Evolutionary conservation across 2,888 invertebrate genomes (phyloP).

Genomic region (Archaeoteleia sp.): DNA sequence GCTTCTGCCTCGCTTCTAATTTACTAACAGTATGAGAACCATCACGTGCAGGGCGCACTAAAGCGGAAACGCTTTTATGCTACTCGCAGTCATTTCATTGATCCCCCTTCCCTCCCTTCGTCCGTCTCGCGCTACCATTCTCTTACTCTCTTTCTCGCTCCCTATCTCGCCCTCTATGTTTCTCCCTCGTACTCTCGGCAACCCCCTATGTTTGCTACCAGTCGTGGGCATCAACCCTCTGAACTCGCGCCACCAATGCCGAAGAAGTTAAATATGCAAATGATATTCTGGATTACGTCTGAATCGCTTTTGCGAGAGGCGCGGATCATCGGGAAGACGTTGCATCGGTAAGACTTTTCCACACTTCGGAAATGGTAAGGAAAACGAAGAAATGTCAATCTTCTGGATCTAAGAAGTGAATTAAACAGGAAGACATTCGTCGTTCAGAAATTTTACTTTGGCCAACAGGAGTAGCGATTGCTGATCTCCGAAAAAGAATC

Average conservation of each 20-base stretch:
- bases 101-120: conserved; percentile 51
- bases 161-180: conserved; percentile 15
- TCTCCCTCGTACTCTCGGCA: conserved; percentile 33
- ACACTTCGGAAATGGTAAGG: too few relatives aligned
- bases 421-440: too few relatives aligned
- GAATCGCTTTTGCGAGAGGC: too few relatives aligned
- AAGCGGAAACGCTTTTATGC: conserved; percentile 64
- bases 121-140: conserved; percentile 11
- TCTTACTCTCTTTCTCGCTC: neutral
- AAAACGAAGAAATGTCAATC: too few relatives aligned
- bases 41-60: conserved; percentile 56
- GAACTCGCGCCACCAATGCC: conserved; percentile 37
- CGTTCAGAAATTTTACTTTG: too few relatives aligned
- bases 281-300: too few relatives aligned
- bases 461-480: too few relatives aligned
- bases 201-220: conserved; percentile 20
- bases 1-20: conserved; percentile 29
- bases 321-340: too few relatives aligned
- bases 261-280: conserved; percentile 47
- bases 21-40: conserved; percentile 47
- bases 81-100: conserved; percentile 60
- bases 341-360: too few relatives aligned
- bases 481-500: too few relatives aligned
- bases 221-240: conserved; percentile 53
- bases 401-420: too few relatives aligned